Base-by-base conservation (phyloP, 1,140 invertebrate species). In the Anthonomus grandis region DNA sequence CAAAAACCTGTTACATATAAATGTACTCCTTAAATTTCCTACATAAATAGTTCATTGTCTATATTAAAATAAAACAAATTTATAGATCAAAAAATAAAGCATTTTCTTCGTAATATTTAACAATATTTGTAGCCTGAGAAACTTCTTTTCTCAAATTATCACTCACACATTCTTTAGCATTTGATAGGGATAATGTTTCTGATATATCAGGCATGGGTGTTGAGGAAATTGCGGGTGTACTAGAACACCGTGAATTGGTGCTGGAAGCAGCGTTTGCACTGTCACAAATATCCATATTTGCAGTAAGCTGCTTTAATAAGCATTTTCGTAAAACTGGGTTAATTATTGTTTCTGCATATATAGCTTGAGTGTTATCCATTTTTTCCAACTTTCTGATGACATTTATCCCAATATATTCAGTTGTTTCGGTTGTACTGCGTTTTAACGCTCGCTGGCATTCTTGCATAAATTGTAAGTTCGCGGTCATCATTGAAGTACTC, bases 301-400 rank as follows among this genome's bases (percentile, higher is more conserved):
- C 27, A 6, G 27, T 31, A n/a, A 31, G 27, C n/a, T 31, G 27
- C n/a, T n/a, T 31, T 8, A 31, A 31, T 31, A 31, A 31, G n/a
- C 27, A 6, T n/a, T 31, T 31, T 31, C 4, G 31, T 13, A 49
- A n/a, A 10, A 49, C 22, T 55, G 27, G 31, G n/a, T 31, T 31
- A 31, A 46, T 37, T 22, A 47, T 3, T 12, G 13, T 22, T 15
- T 55, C 36, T 18, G 42, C 21, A 21, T 9, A 36, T 23, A 34
- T 36, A 34, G 53, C 25, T 31, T 45, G 15, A 10, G 21, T 34
- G 1, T 19, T n/a, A 45, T 27, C 8, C 42, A 55, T 31, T 37
- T n/a, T 15, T 31, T 34, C 44, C 19, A 25, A 34, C 13, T 21
- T 47, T 55, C 37, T 39, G 21, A 3, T n/a, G 18, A 31, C n/a